phyloP scores from a whole-genome alignment of 2,113 vertebrate genomes.

The Neogobius melanostomus region DNA sequence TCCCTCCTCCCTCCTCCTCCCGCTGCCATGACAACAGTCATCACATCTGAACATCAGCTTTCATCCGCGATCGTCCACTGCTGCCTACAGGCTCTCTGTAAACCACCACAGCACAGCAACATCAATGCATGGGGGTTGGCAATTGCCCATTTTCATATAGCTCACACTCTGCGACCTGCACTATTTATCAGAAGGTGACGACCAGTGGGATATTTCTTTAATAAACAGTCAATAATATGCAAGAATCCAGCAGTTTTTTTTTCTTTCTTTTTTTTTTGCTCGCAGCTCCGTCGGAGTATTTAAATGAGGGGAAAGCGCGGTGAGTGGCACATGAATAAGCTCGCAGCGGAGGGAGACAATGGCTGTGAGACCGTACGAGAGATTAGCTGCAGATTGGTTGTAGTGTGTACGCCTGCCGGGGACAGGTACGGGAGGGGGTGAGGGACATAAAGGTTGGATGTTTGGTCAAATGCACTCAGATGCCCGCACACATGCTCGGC shows the following conservation, averaged over 20 bases:
- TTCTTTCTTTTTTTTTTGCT: conserved; percentile 29
- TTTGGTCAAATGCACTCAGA: conserved; percentile 37
- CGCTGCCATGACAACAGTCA: conserved; percentile 74
- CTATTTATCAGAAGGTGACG: conserved; percentile 34
- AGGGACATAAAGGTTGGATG: conserved; percentile 57
- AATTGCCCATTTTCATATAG: conserved; percentile 51
- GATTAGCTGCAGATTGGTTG: conserved; percentile 68
- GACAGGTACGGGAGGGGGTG: conserved; percentile 42
- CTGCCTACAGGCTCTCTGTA: conserved; percentile 59
- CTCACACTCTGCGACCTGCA: conserved; percentile 9
- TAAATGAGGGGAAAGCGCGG: conserved; percentile 61
- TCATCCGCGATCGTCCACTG: conserved; percentile 56
- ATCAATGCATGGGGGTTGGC: conserved; percentile 37
- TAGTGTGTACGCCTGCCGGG: conserved; percentile 8
- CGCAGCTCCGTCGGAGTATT: conserved; percentile 52
- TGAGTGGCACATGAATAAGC: conserved; percentile 76
- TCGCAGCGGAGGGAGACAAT: conserved; percentile 67
- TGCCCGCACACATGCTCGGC: conserved; percentile 37
- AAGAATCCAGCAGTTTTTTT: conserved; percentile 50
- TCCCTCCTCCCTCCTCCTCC: conserved; percentile 52
- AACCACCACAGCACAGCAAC: conserved; percentile 55
- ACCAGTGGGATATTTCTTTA: conserved; percentile 7
- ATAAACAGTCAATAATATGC: conserved; percentile 53
- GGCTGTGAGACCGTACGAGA: conserved; percentile 60
- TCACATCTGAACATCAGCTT: conserved; percentile 74